Conservation (phyloP, 2,113 vertebrate species). For the rabbit (Oryctolagus cuniculus) region mOryCun1.1 NC_091450.1:17245001-17245500, state of each 20-base stretch:
- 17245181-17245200: fast-evolving
- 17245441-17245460: not conserved
- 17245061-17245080: not conserved
- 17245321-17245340: not conserved
- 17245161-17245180: fast-evolving
- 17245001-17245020: not conserved
- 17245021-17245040: not conserved
- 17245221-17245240: no score
- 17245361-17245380: no score
- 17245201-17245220: not conserved
- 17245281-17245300: not conserved
- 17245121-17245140: not conserved
- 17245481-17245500: not conserved
- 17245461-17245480: no score
- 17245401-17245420: not conserved
- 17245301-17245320: not conserved
- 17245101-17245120: not conserved
- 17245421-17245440: not conserved
- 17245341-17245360: not conserved
- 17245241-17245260: not conserved
- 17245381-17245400: not conserved
- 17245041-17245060: not conserved
- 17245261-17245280: not conserved
- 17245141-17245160: not conserved
- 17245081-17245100: not conserved